Percentiles rank a stretch among this genome's conserved stretches.
Evolutionary conservation across 1,140 invertebrate species (phyloP).

Genomic region (Heliconius nattereri): DNA sequence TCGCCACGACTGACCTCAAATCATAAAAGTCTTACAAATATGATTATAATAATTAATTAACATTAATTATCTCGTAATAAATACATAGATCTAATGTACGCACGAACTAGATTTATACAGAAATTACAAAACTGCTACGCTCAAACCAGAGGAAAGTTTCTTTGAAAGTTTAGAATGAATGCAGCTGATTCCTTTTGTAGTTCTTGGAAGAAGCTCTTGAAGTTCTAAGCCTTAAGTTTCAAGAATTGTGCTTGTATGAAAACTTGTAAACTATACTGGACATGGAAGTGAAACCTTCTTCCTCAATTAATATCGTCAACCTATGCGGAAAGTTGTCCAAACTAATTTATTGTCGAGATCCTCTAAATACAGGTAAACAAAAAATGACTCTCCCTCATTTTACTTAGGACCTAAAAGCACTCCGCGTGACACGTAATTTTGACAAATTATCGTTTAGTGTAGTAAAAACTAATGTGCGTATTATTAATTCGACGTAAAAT

Average conservation of each 20-base stretch:
- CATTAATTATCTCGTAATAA: too few relatives aligned
- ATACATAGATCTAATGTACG: too few relatives aligned
- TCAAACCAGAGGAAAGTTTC: not conserved
- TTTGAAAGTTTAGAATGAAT: conserved; percentile 7
- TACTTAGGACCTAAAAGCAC: not conserved
- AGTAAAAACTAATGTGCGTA: too few relatives aligned
- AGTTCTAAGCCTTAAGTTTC: not conserved
- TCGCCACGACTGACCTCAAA: too few relatives aligned
- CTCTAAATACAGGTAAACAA: not conserved
- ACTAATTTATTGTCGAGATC: not conserved
- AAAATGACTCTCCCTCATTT: not conserved
- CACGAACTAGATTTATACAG: too few relatives aligned
- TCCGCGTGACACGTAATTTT: not conserved
- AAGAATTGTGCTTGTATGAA: not conserved
- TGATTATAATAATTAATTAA: too few relatives aligned
- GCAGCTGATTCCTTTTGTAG: conserved; percentile 1
- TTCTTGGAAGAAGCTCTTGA: not conserved
- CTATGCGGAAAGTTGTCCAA: not conserved
- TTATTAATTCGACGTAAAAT: too few relatives aligned
- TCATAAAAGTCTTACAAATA: too few relatives aligned
- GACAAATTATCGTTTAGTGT: not conserved
- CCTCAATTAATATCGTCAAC: conserved; percentile 1
- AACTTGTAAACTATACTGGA: conserved; percentile 9
- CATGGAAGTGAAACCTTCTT: conserved; percentile 3
- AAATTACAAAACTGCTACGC: not conserved